Conservation (phyloP, 2,113 vertebrate genomes). For the Gadus chalcogrammus region DNA sequence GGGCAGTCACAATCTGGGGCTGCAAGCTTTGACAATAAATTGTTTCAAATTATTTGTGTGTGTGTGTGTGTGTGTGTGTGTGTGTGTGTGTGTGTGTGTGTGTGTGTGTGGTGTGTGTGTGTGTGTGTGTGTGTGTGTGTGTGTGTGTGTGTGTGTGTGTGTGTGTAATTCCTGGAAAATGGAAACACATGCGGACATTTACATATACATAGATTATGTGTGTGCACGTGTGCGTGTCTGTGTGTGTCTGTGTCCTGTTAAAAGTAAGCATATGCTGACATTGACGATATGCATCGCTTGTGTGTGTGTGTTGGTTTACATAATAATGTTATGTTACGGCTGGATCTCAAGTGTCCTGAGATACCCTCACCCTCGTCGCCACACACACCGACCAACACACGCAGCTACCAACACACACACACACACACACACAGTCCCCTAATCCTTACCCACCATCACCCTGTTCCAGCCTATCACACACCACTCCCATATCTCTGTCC, state of each 20-base stretch:
- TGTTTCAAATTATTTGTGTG: no score
- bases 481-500: no score
- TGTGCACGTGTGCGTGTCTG: not conserved
- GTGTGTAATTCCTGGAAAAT: no score
- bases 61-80: no score
- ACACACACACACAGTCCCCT: no score
- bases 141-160: not conserved
- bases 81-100: no score
- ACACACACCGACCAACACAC: no score
- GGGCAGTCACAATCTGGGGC: not conserved
- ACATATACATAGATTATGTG: not conserved
- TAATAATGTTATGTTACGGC: slow-evolving; percentile 14
- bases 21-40: not conserved
- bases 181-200: not conserved
- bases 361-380: not conserved
- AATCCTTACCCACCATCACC: no score
- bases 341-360: slow-evolving; percentile 1
- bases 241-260: not conserved
- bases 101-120: no score
- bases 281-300: not conserved
- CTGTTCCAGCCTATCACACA: no score
- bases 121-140: slow-evolving; percentile 7
- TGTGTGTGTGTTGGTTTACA: slow-evolving; percentile 1
- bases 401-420: no score
- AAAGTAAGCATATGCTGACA: no score